Evolutionary conservation across 2,797 vertebrate genomes (phyloP).

Genomic region (Loriculus beryllinus): DNA sequence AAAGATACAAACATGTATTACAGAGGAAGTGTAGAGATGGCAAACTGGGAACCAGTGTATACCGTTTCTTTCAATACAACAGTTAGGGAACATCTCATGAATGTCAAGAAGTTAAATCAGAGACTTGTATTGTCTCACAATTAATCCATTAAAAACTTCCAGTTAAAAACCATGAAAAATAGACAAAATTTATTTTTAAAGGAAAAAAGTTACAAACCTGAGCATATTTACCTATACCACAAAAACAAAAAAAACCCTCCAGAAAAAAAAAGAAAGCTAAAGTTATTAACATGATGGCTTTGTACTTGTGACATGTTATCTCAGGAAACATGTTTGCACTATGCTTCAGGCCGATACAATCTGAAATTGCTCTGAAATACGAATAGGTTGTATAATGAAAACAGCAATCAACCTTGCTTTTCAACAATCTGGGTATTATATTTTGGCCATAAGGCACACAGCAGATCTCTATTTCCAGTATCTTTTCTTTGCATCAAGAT

Average conservation of each 20-base stretch:
- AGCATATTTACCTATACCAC: neutral
- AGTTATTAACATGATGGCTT: neutral
- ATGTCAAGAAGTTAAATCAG: neutral
- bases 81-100: neutral
- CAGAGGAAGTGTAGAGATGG: rapidly evolving
- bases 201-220: neutral
- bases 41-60: neutral
- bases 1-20: neutral
- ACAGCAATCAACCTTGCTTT: neutral
- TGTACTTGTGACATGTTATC: neutral
- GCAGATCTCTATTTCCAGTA: neutral
- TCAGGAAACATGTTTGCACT: neutral
- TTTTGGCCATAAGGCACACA: neutral
- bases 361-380: neutral
- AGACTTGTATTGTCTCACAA: neutral
- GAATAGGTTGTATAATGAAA: neutral
- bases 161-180: neutral
- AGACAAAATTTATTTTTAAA: neutral
- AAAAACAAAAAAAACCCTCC: neutral
- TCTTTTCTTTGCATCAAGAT: neutral
- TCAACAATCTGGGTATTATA: neutral
- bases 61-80: neutral
- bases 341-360: neutral
- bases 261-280: neutral
- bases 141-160: neutral